Evolutionary conservation across 2,888 invertebrate genomes (phyloP), one percentile per base, ranked within the genome.

Genomic region (Himalopsyche kuldschensis): DNA sequence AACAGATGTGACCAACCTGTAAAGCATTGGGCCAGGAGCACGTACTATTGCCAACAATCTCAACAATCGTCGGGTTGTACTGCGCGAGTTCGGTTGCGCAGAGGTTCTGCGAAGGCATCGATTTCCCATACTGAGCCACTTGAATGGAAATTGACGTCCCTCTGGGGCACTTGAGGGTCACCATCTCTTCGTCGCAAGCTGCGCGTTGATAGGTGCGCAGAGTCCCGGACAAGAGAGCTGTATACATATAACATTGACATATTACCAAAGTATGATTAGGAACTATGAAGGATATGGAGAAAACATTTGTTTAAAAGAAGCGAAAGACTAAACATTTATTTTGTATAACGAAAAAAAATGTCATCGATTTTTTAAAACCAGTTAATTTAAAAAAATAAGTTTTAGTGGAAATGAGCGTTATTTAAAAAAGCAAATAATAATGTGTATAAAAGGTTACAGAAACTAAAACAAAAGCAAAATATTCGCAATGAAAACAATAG

Each of bases 81-180:
- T 90, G 92, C 83, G 90, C 91, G 87, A 90, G 90, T 87, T 91
- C 92, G 1, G 91, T 90, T 0, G 91, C 89, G 81, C 92, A 92
- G 30, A 92, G 91, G 17, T 90, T 89, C 0, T 91, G 91, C 78
- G 93, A 92, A 0, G 90, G 88, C 0, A 90, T 90, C 0, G 94
- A 93, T 41, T 95, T 94, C 17, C 97, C 97, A 88, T 97, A 98
- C 89, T 96, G 96, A n/a, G 97, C 97, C 87, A 97, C 92, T 87
- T 97, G 96, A 87, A 98, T 96, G 88, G 96, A 95, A 89, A 99
- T 97, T 88, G 97, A 96, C 48, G 98, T 98, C 80, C 97, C 97
- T 77, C 95, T 92, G 35, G 98, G 98, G 90, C 99, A 99, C 88
- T 95, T 95, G 86, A 98, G 93, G 78, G 95, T 94, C 89, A 98